Evolutionary conservation across 2,888 invertebrate species (phyloP).

Genomic region (Mayetiola destructor): DNA sequence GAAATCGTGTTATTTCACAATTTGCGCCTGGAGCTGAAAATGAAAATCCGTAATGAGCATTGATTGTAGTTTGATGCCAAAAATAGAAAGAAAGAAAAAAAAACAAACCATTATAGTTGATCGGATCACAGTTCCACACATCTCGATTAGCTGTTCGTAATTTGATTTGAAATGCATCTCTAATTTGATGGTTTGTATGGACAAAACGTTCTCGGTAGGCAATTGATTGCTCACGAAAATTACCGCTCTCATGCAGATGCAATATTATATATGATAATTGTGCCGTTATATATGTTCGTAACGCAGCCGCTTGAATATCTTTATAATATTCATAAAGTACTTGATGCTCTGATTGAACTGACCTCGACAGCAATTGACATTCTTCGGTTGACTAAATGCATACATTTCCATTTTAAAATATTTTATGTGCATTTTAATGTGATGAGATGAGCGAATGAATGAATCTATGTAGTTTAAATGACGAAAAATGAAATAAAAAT

Average conservation of each 20-base stretch:
- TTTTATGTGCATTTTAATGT: neutral
- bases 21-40: neutral
- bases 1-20: conserved; percentile 2
- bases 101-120: neutral
- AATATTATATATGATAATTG: conserved; percentile 14
- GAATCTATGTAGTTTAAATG: neutral
- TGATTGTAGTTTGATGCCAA: too few relatives aligned
- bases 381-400: neutral
- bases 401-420: neutral
- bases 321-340: conserved; percentile 10
- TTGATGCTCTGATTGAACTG: conserved; percentile 13
- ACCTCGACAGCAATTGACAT: neutral
- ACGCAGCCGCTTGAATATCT: conserved; percentile 7
- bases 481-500: neutral
- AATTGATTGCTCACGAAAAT: neutral
- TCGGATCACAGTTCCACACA: conserved; percentile 3
- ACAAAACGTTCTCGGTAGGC: neutral
- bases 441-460: neutral
- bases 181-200: neutral
- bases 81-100: neutral
- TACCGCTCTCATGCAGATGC: conserved; percentile 8
- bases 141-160: neutral
- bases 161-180: neutral
- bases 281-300: conserved; percentile 1
- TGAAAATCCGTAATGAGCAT: neutral